Conservation (phyloP, 2,888 invertebrate genomes). For the Tipula confusa region DNA sequence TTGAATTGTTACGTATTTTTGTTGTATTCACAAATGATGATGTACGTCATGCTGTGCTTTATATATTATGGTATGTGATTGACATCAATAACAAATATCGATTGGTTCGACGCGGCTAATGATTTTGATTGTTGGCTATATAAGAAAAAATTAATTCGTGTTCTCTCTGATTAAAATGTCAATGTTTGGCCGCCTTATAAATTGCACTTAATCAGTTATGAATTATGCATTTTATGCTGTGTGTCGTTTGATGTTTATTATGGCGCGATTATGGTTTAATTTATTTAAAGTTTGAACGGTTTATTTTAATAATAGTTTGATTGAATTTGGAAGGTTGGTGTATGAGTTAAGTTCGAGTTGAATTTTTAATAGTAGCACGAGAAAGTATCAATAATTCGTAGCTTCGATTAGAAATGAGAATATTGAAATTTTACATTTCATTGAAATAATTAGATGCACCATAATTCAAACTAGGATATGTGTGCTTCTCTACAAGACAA, state of each 20-base stretch:
- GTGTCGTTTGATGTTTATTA: not conserved
- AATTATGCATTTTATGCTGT: not conserved
- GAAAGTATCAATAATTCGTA: too few relatives aligned
- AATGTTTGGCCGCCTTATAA: slow-evolving; percentile 16
- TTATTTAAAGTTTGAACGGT: not conserved
- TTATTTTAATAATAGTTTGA: not conserved
- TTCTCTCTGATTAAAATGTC: not conserved
- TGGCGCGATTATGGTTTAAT: not conserved
- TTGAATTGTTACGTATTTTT: not conserved
- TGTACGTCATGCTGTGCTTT: not conserved
- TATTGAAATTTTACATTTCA: too few relatives aligned
- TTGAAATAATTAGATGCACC: too few relatives aligned
- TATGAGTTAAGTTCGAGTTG: too few relatives aligned
- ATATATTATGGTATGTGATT: not conserved
- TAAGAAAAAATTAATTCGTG: not conserved
- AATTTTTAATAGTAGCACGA: too few relatives aligned
- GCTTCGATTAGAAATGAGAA: too few relatives aligned
- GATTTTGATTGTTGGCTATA: not conserved
- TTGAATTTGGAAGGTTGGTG: too few relatives aligned
- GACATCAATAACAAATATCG: slow-evolving; percentile 7
- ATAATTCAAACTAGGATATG: too few relatives aligned
- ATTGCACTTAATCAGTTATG: slow-evolving; percentile 16
- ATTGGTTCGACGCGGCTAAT: not conserved
- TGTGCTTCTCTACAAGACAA: too few relatives aligned
- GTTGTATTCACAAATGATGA: not conserved